Percentiles rank a stretch among this genome's conserved stretches.
Evolutionary conservation across 2,888 invertebrate genomes (phyloP).

Genomic region (Campoletis raptor): DNA sequence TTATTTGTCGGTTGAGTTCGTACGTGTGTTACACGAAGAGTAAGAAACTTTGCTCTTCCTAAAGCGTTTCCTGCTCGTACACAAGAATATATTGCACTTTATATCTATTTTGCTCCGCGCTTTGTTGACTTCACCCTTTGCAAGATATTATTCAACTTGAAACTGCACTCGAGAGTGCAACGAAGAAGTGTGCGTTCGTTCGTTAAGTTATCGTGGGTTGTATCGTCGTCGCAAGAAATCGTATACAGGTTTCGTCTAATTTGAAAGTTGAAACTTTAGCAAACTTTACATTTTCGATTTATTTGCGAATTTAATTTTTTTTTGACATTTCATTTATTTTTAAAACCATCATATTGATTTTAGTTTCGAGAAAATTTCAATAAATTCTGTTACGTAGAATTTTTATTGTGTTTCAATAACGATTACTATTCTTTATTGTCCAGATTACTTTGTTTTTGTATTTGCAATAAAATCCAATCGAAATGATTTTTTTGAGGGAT

Average conservation of each 20-base stretch:
- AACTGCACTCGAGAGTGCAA: conserved; percentile 35
- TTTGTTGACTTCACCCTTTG: conserved; percentile 40
- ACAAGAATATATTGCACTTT: not conserved
- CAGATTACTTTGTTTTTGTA: no score
- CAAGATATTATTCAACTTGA: conserved; percentile 56
- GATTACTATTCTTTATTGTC: no score
- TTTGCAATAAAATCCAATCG: no score
- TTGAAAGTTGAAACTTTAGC: not conserved
- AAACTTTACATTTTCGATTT: not conserved
- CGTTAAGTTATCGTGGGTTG: conserved; percentile 10
- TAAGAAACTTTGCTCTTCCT: not conserved
- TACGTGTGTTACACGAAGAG: not conserved
- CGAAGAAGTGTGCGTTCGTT: conserved; percentile 18
- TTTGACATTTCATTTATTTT: no score
- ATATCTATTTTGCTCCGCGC: conserved; percentile 22
- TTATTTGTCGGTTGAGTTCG: not conserved
- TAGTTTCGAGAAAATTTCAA: no score
- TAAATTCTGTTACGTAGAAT: no score
- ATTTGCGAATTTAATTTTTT: not conserved
- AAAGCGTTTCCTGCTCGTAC: not conserved
- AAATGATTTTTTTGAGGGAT: no score
- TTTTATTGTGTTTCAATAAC: no score
- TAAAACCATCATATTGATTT: no score
- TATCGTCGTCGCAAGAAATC: not conserved
- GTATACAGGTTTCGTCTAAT: not conserved